Evolutionary conservation across 2,888 invertebrate species (phyloP).

Genomic region (Buathra laborator): DNA sequence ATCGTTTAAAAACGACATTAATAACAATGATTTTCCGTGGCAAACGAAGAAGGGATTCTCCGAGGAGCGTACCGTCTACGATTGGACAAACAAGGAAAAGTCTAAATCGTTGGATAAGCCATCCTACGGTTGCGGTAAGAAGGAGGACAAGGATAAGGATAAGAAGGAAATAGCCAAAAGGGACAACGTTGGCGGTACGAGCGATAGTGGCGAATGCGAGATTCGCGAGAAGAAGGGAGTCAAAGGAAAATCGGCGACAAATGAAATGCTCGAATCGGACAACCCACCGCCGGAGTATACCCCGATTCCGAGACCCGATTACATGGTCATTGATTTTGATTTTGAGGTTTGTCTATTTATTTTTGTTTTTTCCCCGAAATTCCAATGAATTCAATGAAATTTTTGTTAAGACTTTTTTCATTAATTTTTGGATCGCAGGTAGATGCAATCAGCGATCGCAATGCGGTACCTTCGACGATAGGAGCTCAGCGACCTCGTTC

Average conservation of each 20-base stretch:
- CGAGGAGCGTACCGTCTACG: conserved; percentile 80
- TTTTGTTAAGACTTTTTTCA: conserved; percentile 7
- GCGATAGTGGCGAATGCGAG: conserved; percentile 73
- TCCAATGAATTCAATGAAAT: neutral
- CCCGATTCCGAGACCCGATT: conserved; percentile 78
- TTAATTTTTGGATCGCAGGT: conserved; percentile 70
- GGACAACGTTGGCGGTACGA: conserved; percentile 71
- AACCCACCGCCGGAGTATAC: conserved; percentile 82
- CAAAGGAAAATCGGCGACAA: conserved; percentile 78
- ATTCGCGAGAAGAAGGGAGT: conserved; percentile 67
- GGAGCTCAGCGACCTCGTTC: conserved; percentile 79
- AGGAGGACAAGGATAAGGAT: conserved; percentile 82
- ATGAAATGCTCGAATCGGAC: conserved; percentile 84
- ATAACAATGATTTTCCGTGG: conserved; percentile 2
- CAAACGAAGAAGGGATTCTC: conserved; percentile 79
- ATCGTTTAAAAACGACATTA: conserved; percentile 11
- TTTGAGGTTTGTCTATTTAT: conserved; percentile 79
- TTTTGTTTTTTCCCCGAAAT: conserved; percentile 50
- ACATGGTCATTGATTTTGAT: conserved; percentile 86
- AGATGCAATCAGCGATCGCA: conserved; percentile 78
- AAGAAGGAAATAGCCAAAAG: conserved; percentile 79
- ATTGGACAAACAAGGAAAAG: conserved; percentile 84
- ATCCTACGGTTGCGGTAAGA: conserved; percentile 77
- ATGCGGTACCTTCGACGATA: conserved; percentile 78
- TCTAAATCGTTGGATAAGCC: conserved; percentile 83